These are phyloP conservation scores for Chelonus formosanus DNA, from an alignment of 2,888 invertebrate genomes.

Conservation along the genomic window DNA sequence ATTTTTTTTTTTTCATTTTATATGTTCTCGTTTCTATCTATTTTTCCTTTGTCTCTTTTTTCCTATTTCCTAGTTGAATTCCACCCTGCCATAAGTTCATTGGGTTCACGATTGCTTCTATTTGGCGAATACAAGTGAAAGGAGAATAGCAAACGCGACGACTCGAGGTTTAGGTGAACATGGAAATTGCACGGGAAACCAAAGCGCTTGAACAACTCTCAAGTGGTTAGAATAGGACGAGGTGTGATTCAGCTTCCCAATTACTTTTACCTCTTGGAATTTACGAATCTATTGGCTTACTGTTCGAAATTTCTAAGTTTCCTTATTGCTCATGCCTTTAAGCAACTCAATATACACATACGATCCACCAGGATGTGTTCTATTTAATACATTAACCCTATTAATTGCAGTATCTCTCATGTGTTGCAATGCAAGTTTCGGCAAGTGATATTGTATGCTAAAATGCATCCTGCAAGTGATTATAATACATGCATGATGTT, in stretches of 20 bases:
- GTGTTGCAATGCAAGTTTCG: no score
- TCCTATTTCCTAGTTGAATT: slow-evolving; percentile 12
- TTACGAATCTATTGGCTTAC: slow-evolving; percentile 13
- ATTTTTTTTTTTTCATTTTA: not conserved
- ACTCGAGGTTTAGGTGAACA: slow-evolving; percentile 20
- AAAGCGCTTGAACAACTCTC: slow-evolving; percentile 22
- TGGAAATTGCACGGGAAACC: slow-evolving; percentile 27
- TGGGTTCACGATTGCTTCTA: slow-evolving; percentile 24
- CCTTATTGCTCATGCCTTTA: no score
- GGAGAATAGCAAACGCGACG: slow-evolving; percentile 18
- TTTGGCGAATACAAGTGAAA: slow-evolving; percentile 16
- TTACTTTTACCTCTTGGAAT: slow-evolving; percentile 21
- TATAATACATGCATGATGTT: not conserved
- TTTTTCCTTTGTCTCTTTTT: not conserved
- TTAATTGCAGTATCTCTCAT: no score
- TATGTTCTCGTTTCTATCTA: not conserved
- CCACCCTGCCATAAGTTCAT: slow-evolving; percentile 14
- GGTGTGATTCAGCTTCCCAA: slow-evolving; percentile 32
- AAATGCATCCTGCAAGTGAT: no score
- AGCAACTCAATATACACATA: not conserved
- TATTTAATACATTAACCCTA: no score
- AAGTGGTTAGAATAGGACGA: slow-evolving; percentile 26
- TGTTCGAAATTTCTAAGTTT: slow-evolving; percentile 1
- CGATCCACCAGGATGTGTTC: no score
- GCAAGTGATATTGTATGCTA: no score